Evolutionary conservation across 2,113 vertebrate species (phyloP).

Genomic region (Ariopsis seemanni): DNA sequence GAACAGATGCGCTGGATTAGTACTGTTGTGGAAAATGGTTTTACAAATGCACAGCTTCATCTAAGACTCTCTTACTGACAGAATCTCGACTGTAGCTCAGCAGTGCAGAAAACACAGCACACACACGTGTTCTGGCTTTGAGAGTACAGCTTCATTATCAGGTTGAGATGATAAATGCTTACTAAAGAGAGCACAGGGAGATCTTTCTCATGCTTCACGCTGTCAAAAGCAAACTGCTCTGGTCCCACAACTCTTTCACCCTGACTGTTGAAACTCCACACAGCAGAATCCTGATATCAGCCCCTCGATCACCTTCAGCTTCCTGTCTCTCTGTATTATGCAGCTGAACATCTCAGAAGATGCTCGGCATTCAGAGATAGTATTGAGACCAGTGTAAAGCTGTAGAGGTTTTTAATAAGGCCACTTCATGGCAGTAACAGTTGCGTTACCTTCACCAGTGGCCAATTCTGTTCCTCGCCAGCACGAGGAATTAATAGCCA

Average conservation of each 20-base stretch:
- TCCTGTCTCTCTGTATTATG: neutral
- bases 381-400: neutral
- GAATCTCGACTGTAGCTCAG: neutral
- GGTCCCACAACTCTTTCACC: neutral
- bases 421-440: neutral
- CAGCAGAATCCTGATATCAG: slow-evolving; percentile 4
- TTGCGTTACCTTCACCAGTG: slow-evolving; percentile 9
- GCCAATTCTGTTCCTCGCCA: neutral
- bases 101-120: neutral
- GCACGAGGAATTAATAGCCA: neutral
- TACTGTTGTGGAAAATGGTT: neutral
- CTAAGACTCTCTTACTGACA: slow-evolving; percentile 25
- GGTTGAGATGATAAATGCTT: slow-evolving; percentile 49
- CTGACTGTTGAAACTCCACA: neutral
- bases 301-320: neutral
- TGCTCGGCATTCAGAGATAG: neutral
- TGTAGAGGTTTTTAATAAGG: neutral
- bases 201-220: slow-evolving; percentile 4
- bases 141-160: slow-evolving; percentile 39
- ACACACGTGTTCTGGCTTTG: slow-evolving; percentile 17
- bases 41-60: neutral
- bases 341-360: neutral
- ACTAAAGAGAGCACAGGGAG: slow-evolving; percentile 29
- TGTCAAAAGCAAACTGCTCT: slow-evolving; percentile 12
- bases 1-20: neutral